Percentiles rank a stretch among this genome's conserved stretches.
Conservation (phyloP, 2,113 vertebrate genomes). For the Nannospalax galili region DNA sequence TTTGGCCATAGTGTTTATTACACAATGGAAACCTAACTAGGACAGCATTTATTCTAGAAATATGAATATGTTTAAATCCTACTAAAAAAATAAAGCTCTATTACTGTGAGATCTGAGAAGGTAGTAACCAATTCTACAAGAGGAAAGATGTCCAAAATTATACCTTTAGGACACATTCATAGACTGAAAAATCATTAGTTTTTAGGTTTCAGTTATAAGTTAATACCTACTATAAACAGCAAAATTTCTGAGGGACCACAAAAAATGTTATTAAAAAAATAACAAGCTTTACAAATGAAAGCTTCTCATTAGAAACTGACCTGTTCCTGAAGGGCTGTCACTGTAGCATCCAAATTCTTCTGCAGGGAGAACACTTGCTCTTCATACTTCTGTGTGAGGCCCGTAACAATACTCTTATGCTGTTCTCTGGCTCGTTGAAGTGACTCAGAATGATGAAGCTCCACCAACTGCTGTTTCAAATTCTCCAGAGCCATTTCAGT, state of each 20-base stretch:
- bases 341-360: conserved; percentile 89
- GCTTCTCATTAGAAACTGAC: conserved; percentile 80
- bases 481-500: conserved; percentile 94
- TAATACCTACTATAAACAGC: not conserved
- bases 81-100: not conserved
- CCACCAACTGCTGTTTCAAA: conserved; percentile 94
- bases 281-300: not conserved
- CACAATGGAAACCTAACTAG: no score
- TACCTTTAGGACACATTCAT: not conserved
- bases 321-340: conserved; percentile 90
- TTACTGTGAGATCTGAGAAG: not conserved
- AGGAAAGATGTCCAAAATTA: not conserved
- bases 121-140: not conserved
- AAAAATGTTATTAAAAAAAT: not conserved
- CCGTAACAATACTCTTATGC: conserved; percentile 89
- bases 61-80: not conserved
- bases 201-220: conserved; percentile 8
- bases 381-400: conserved; percentile 92
- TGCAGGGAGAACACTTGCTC: conserved; percentile 87
- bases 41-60: not conserved
- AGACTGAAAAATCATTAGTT: not conserved
- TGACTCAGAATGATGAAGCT: conserved; percentile 92
- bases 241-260: conserved; percentile 9
- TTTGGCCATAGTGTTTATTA: no score
- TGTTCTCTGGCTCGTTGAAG: conserved; percentile 92